Evolutionary conservation across 2,888 invertebrate genomes (phyloP).

Genomic region (Anthrax anthrax): DNA sequence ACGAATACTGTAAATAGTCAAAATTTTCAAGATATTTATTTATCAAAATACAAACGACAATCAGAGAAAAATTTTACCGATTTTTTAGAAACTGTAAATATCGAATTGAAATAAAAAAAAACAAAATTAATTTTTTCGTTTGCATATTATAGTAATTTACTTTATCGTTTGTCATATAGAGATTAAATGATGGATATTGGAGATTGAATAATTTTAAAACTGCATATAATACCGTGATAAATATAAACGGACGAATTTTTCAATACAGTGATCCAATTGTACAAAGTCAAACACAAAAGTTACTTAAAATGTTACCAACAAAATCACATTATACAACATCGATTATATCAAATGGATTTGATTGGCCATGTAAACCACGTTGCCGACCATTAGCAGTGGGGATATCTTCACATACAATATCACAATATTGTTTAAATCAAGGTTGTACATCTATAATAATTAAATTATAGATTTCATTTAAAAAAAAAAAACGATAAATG

Average conservation of each 20-base stretch:
- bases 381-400: conserved; percentile 21
- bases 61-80: conserved; percentile 16
- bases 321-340: no score
- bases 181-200: conserved; percentile 18
- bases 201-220: conserved; percentile 18
- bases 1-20: no score
- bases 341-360: conserved; percentile 16
- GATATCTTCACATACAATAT: conserved; percentile 28
- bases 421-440: conserved; percentile 5
- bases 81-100: conserved; percentile 19
- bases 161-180: conserved; percentile 10
- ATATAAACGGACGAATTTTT: conserved; percentile 18
- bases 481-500: no score
- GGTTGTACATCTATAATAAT: no score
- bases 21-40: conserved; percentile 14
- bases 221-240: conserved; percentile 16
- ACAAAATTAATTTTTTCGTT: background rate
- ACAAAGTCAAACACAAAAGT: background rate
- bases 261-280: conserved; percentile 16
- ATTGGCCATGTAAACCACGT: conserved; percentile 30
- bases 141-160: no score
- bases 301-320: background rate
- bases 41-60: background rate
- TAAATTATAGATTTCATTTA: no score
- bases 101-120: background rate